These are phyloP conservation scores for Penaeus indicus DNA, from an alignment of 1,140 invertebrate species.

Conservation along the genomic window DNA sequence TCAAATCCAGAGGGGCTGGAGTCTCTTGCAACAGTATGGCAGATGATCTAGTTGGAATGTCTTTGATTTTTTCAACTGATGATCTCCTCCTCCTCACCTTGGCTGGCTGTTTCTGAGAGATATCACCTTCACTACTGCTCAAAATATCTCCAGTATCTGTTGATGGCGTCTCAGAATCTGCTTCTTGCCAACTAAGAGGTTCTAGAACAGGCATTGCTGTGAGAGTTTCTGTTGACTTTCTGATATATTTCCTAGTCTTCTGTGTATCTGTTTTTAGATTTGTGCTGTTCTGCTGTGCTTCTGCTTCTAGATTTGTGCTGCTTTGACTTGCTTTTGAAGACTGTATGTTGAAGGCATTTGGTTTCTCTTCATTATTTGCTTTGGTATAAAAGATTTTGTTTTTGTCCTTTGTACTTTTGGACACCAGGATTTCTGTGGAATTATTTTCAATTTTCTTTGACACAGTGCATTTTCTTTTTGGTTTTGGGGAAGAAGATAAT, in stretches of 20 bases:
- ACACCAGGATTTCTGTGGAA: neutral
- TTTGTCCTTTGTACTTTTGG: neutral
- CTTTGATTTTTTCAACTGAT: conserved; percentile 42
- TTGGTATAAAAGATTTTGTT: neutral
- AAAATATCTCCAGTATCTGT: neutral
- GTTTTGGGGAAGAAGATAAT: too few relatives aligned
- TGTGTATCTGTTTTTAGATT: neutral
- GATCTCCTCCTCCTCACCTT: conserved; percentile 30
- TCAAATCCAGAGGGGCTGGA: neutral
- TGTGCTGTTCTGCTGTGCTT: too few relatives aligned
- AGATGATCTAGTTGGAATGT: conserved; percentile 33
- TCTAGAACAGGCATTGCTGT: conserved; percentile 47
- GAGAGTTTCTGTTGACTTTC: neutral
- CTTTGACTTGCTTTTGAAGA: too few relatives aligned
- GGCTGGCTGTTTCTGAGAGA: conserved; percentile 11
- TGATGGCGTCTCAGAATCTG: neutral
- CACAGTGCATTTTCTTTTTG: neutral
- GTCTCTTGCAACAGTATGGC: neutral
- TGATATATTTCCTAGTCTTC: neutral
- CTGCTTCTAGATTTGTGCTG: too few relatives aligned
- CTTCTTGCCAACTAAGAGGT: conserved; percentile 1
- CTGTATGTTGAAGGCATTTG: too few relatives aligned
- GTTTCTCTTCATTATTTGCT: too few relatives aligned
- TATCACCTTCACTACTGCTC: conserved; percentile 24
- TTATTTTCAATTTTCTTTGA: neutral